phyloP scores from a whole-genome alignment of 2,888 invertebrate genomes.

The Alentia gelatinosa region DNA sequence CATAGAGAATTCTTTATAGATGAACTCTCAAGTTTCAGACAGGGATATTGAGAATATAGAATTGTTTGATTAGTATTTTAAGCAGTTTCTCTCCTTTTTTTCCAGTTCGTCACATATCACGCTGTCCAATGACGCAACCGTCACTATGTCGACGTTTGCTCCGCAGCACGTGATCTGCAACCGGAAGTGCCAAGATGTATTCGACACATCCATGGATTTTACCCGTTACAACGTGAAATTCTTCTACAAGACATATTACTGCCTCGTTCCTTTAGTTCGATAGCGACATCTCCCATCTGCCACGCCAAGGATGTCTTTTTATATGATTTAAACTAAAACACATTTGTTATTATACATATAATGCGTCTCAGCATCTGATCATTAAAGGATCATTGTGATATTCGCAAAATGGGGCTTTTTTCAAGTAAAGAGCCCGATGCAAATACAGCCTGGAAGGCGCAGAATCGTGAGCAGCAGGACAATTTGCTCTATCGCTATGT shows the following conservation, averaged over 20 bases:
- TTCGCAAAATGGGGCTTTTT: constrained; percentile 40
- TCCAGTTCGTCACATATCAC: background rate
- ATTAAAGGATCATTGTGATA: background rate
- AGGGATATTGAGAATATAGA: too few species aligned
- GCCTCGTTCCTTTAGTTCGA: background rate
- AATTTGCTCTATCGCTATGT: constrained; percentile 78
- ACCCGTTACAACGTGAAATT: constrained; percentile 30
- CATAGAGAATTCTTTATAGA: too few species aligned
- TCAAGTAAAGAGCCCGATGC: constrained; percentile 65
- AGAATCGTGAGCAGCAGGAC: constrained; percentile 74
- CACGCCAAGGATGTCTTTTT: too few species aligned
- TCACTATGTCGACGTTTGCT: background rate
- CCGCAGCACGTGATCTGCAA: background rate
- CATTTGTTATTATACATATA: background rate
- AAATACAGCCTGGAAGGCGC: constrained; percentile 77
- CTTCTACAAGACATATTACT: constrained; percentile 10
- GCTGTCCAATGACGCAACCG: background rate
- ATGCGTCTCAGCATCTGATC: background rate
- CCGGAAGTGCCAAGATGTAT: background rate
- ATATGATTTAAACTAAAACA: too few species aligned
- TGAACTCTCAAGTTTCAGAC: too few species aligned
- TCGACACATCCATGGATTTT: constrained; percentile 22
- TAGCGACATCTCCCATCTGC: background rate
- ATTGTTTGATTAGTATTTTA: too few species aligned
- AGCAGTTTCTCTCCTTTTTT: background rate